phyloP scores from a whole-genome alignment of 2,797 vertebrate genomes.

The Mormyrus hasselquistii region DNA sequence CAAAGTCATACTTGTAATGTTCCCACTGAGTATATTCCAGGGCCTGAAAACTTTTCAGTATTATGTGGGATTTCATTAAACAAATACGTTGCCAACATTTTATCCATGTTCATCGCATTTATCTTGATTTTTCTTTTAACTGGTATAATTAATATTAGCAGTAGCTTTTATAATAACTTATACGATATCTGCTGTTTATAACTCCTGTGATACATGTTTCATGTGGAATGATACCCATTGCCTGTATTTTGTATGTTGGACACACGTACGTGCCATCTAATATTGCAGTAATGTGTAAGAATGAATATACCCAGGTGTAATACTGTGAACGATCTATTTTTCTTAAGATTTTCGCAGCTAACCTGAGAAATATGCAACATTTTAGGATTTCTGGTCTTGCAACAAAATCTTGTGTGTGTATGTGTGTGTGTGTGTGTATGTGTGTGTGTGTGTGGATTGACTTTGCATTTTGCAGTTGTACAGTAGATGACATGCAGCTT shows the following conservation, averaged over 20 bases:
- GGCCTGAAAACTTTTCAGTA: neutral
- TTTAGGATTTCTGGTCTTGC: neutral
- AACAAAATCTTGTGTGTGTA: neutral
- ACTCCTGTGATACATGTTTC: neutral
- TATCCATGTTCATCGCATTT: neutral
- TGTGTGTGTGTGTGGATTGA: neutral
- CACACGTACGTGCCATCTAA: neutral
- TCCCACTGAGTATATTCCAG: neutral
- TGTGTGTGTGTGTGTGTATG: neutral
- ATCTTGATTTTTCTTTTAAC: neutral
- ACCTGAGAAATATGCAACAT: neutral
- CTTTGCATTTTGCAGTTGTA: neutral
- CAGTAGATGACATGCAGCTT: neutral
- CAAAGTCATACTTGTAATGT: neutral
- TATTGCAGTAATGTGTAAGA: neutral
- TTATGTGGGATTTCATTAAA: neutral
- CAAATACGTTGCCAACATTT: neutral
- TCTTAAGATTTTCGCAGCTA: neutral
- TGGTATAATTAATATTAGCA: neutral
- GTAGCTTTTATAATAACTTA: neutral
- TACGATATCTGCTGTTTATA: neutral
- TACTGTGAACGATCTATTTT: neutral
- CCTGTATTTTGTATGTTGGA: neutral
- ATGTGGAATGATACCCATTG: neutral
- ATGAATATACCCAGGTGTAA: neutral